These are phyloP conservation scores for Chlamydotis undulata DNA, from an alignment of 2,113 vertebrate species.

Conservation along the genomic window DNA sequence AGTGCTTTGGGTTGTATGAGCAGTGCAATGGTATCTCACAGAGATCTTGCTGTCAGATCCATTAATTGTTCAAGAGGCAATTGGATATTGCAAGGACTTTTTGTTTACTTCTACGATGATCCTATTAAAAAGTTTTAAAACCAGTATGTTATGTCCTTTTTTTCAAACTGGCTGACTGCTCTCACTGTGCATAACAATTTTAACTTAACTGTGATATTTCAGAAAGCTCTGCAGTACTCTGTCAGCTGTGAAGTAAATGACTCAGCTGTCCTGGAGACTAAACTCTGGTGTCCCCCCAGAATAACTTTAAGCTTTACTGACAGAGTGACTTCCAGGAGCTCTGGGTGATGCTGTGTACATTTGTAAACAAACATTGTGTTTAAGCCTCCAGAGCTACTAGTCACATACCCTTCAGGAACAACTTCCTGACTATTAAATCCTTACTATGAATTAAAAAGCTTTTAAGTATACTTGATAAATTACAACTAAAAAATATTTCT, in stretches of 20 bases:
- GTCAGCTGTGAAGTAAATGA: neutral
- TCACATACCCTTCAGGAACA: neutral
- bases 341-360: neutral
- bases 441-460: neutral
- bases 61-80: neutral
- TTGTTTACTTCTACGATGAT: neutral
- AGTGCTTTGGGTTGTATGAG: neutral
- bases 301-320: constrained; percentile 1
- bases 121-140: neutral
- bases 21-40: neutral
- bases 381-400: neutral
- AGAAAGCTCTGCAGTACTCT: neutral
- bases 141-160: neutral
- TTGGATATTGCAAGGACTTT: neutral
- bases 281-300: neutral
- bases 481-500: neutral
- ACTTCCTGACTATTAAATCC: neutral
- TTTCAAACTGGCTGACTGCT: neutral
- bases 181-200: neutral
- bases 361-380: neutral
- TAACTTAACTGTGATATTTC: neutral
- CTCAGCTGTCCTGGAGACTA: constrained; percentile 10
- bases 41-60: neutral
- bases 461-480: neutral
- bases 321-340: neutral